A percentile compares a stretch with the other conserved stretches of the same genome.
Conservation (phyloP, 2,888 invertebrate genomes). For the Chalcis sispes region DNA sequence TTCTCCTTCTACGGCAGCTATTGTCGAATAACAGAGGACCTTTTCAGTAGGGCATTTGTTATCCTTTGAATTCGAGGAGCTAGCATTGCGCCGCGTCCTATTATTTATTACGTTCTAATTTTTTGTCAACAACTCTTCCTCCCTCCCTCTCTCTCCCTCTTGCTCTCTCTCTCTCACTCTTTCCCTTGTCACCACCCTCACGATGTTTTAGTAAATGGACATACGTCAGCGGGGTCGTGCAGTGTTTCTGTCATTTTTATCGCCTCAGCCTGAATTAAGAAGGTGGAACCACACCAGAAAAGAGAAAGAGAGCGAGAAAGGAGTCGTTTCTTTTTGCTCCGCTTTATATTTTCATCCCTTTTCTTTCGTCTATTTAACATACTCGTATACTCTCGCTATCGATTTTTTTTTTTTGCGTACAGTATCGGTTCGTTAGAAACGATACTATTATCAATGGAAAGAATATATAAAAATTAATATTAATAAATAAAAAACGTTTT, state of each 20-base stretch:
- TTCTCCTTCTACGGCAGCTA: background rate
- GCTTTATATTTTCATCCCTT: constrained; percentile 45
- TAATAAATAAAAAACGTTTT: no score
- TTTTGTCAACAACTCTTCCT: constrained; percentile 33
- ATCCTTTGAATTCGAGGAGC: constrained; percentile 71
- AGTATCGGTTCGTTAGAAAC: no score
- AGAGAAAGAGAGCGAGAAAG: constrained; percentile 1
- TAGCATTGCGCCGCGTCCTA: constrained; percentile 69
- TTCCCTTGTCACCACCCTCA: constrained; percentile 1
- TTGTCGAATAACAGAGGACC: constrained; percentile 61
- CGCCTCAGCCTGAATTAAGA: constrained; percentile 75
- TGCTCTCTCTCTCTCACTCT: background rate
- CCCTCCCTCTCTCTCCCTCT: background rate
- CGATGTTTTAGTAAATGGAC: constrained; percentile 71
- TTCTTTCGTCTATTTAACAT: background rate
- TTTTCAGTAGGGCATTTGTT: constrained; percentile 74
- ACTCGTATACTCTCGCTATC: background rate
- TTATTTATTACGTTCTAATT: constrained; percentile 75
- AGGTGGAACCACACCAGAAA: constrained; percentile 66
- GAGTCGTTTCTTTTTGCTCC: constrained; percentile 12
- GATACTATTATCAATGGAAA: no score
- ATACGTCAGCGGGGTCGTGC: constrained; percentile 74
- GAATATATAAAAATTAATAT: no score
- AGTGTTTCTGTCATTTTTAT: constrained; percentile 76
- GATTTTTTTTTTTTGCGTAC: no score